Evolutionary conservation across 2,113 vertebrate species (phyloP), one percentile per base, ranked within the genome.

Genomic region (Lepisosteus oculatus): DNA sequence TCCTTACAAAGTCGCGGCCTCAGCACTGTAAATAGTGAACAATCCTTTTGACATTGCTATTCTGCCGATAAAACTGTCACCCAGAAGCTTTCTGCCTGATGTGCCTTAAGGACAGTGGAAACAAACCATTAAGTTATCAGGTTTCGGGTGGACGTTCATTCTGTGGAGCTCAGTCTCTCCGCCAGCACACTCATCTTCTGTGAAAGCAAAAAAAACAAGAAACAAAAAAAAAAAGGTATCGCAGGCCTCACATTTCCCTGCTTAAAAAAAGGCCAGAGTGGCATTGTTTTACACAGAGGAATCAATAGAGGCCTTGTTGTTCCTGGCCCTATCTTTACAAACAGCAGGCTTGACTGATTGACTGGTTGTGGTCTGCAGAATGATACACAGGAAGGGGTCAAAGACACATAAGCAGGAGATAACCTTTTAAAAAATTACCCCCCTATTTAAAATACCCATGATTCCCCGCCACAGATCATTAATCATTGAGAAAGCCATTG

Each of bases 51-150:
- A 89, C 86, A 75, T 42, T 54, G 85, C 81, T 89, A 62, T 78
- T 80, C 85, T 86, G 87, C 87, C 90, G 87, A 89, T 93, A 92
- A 92, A 93, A 84, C 92, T 91, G 91, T 91, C 92, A 90, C 77
- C 3, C 55, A 69, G 72, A 68, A 81, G 59, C 80, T 75, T 78
- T 85, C 75, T 81, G 84, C 6, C 65, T 68, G 80, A 73, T 81
- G 84, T 85, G 85, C 85, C 89, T 90, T 80, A 79, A 87, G 84
- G 90, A 90, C 87, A 83, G 83, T 74, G 77, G 84, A 83, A 82
- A 81, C 85, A 85, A 77, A 83, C 86, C 81, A 68, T 76, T 63
- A 43, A 6, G 62, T 67, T 83, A 87, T 71, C 80, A 80, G 79
- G 78, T 85, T 88, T 73, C 66, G 55, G 6, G 67, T 56, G 54